A percentile compares a stretch with the other conserved stretches of the same genome.
These are phyloP conservation scores for Echinometra lucunter DNA, from an alignment of 53 echinoderm and acorn worm species.

Conservation along the genomic window DNA sequence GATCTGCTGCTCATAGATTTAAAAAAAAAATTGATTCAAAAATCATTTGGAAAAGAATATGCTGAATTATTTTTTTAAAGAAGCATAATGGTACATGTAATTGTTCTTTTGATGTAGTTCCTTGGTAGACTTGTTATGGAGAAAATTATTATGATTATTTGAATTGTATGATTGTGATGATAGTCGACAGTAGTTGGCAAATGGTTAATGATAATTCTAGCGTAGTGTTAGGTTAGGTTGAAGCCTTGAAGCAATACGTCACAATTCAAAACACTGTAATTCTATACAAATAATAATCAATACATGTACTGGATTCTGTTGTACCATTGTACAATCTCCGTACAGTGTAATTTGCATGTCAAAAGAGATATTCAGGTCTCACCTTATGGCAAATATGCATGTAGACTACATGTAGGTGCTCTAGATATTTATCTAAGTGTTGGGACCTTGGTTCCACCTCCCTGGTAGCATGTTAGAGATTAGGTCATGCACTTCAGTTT, in stretches of 20 bases:
- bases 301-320: neutral
- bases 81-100: no score
- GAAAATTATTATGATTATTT: no score
- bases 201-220: neutral
- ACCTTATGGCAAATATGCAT: neutral
- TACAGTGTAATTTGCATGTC: conserved; percentile 40
- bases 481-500: neutral
- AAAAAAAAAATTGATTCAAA: no score
- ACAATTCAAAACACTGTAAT: conserved; percentile 40
- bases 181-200: no score
- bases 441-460: neutral
- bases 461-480: conserved; percentile 31
- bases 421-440: neutral
- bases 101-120: no score
- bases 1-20: no score
- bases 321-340: neutral
- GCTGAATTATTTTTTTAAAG: no score
- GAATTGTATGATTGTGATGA: no score
- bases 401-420: neutral
- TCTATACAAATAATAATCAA: conserved; percentile 49
- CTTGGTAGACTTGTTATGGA: no score
- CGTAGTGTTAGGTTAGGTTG: neutral
- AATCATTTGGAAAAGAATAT: no score
- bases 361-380: neutral
- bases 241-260: neutral